phyloP scores from a whole-genome alignment of 2,888 invertebrate species.

The Harpagoxenus sublaevis region DNA sequence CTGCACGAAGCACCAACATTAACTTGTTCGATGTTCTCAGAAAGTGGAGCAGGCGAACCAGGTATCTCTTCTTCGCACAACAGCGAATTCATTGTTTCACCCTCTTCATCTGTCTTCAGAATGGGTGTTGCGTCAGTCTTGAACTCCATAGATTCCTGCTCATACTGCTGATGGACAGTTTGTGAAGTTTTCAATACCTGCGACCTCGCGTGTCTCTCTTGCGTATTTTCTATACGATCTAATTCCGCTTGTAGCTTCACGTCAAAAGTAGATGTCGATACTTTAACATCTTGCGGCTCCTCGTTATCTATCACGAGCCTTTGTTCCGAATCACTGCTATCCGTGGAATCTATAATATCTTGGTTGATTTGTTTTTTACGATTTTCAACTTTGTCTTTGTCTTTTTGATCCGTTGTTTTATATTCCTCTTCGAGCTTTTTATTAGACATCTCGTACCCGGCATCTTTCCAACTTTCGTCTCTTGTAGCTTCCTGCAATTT shows the following conservation, averaged over 20 bases:
- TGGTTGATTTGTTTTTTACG: constrained; percentile 83
- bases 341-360: constrained; percentile 88
- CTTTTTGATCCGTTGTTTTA: constrained; percentile 73
- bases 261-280: constrained; percentile 75
- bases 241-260: constrained; percentile 78
- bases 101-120: constrained; percentile 86
- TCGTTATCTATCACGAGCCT: constrained; percentile 88
- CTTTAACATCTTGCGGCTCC: constrained; percentile 76
- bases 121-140: constrained; percentile 75
- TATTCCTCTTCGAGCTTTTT: constrained; percentile 75
- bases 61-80: constrained; percentile 97
- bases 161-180: constrained; percentile 78
- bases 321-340: constrained; percentile 90
- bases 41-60: constrained; percentile 93
- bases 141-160: constrained; percentile 67
- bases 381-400: constrained; percentile 77
- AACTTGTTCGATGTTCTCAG: constrained; percentile 81
- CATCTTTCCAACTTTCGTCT: constrained; percentile 74
- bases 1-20: constrained; percentile 69
- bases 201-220: constrained; percentile 65
- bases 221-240: constrained; percentile 73
- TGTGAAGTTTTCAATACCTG: constrained; percentile 57
- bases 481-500: constrained; percentile 62
- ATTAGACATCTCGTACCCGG: constrained; percentile 58
- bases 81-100: constrained; percentile 91